Evolutionary conservation across 2,797 vertebrate species (phyloP), one percentile per base, ranked within the genome.

Genomic region (Anguilla obscura): DNA sequence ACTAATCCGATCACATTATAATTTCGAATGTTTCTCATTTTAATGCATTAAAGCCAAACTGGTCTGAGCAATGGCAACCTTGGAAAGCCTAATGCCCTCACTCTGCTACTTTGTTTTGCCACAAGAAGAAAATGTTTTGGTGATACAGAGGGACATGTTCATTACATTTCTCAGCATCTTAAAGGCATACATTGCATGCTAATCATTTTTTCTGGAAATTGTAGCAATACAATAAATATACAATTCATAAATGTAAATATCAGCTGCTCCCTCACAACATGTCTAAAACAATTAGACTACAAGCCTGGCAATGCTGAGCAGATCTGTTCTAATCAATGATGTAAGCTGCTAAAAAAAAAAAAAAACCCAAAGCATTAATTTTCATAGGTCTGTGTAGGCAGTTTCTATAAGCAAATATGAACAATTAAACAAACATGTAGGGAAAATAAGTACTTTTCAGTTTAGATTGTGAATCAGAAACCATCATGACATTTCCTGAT

Each of bases 51-150:
- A 80, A 89, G 91, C 92, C 88, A 87, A 87, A 27, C n/a, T 87
- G 24, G 93, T 93, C 93, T 95, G 92, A 91, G 90, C 27, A 93
- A 92, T 94, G 94, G 12, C 8, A 24, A 33, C 45, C 14, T 52
- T 9, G 50, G 40, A 7, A 54, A 50, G 48, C 40, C 74, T 30
- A 80, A 48, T 12, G 50, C 14, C 12, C 5, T 50, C 36, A 6
- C 21, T 12, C 24, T 50, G n/a, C 27, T 6, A 71, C 27, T 71
- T 9, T 71, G 27, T 12, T 4, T n/a, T 71, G n/a, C 27, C n/a
- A 10, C n/a, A 27, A 71, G 24, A 71, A 71, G 9, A 74, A 33
- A 74, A 74, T 12, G 33, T 76, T 76, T 76, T 8, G 58, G 18
- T 30, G 8, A 27, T 69, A 9, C 66, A 30, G 8, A 16, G 1